A percentile compares a stretch with the other conserved stretches of the same genome.
Evolutionary conservation across 1,140 invertebrate genomes (phyloP).

Genomic region (Tetramorium parvispinum): DNA sequence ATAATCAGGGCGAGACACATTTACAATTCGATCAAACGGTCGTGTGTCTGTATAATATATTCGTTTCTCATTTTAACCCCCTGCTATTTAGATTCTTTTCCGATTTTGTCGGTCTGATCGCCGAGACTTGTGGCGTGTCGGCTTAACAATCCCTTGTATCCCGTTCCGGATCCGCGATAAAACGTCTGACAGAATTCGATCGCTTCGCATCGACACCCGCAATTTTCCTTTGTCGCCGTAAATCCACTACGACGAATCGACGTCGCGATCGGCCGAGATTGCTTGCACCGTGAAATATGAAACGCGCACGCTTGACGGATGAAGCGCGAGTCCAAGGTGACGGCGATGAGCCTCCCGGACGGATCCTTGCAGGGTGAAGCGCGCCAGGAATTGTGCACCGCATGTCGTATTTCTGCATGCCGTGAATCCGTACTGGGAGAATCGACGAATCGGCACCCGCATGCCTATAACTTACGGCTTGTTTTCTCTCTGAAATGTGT

Average conservation of each 20-base stretch:
- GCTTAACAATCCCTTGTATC: neutral
- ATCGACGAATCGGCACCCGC: conserved; percentile 53
- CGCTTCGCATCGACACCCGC: conserved; percentile 22
- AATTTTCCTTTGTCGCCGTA: conserved; percentile 44
- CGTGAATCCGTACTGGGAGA: conserved; percentile 20
- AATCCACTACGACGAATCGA: conserved; percentile 37
- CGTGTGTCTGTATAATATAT: neutral
- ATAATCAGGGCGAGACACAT: neutral
- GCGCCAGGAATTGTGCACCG: conserved; percentile 67
- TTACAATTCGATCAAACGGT: neutral
- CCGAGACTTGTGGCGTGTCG: neutral
- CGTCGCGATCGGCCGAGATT: conserved; percentile 47
- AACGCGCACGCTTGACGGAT: conserved; percentile 45
- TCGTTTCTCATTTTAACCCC: neutral
- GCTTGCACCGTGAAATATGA: conserved; percentile 38
- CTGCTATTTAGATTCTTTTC: neutral
- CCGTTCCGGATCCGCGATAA: neutral
- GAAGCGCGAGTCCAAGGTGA: conserved; percentile 39
- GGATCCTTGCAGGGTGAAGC: conserved; percentile 50
- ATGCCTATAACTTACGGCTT: conserved; percentile 63
- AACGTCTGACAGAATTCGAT: conserved; percentile 7
- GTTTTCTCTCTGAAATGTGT: conserved; percentile 59
- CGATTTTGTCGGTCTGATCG: neutral
- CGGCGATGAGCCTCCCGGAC: conserved; percentile 2
- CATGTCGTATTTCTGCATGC: conserved; percentile 70